These are phyloP conservation scores for Peribatodes rhomboidaria DNA, from an alignment of 2,888 invertebrate genomes.

Conservation along the genomic window DNA sequence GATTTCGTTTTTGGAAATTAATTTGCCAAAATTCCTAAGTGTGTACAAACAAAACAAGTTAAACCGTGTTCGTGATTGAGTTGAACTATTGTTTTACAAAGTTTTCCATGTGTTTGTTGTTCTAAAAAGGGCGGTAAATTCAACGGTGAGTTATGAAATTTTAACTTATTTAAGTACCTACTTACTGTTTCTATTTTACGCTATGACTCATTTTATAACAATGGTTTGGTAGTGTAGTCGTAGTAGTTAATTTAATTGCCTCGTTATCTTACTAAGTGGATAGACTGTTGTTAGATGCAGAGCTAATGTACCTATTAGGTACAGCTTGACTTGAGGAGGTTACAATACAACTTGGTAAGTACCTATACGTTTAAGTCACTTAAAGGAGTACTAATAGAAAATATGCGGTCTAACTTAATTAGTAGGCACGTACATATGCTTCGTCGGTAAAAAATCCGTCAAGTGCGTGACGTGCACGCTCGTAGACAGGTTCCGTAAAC, in stretches of 20 bases:
- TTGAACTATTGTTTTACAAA: conserved; percentile 7
- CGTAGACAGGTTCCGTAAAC: too few relatives aligned
- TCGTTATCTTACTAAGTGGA: conserved; percentile 6
- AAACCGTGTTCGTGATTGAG: not conserved
- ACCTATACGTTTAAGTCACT: too few relatives aligned
- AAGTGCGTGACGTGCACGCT: too few relatives aligned
- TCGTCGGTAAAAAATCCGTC: too few relatives aligned
- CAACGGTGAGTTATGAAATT: conserved; percentile 51
- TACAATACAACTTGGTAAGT: too few relatives aligned
- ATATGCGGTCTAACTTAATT: not conserved
- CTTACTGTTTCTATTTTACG: conserved; percentile 50
- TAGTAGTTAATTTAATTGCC: conserved; percentile 23
- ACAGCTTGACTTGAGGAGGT: not conserved
- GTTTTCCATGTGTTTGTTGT: conserved; percentile 43
- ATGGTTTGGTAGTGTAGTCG: conserved; percentile 50
- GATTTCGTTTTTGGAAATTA: conserved; percentile 17
- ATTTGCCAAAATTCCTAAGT: conserved; percentile 24
- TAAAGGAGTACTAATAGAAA: too few relatives aligned
- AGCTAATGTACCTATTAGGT: not conserved
- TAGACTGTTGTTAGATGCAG: not conserved
- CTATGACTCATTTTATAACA: conserved; percentile 60
- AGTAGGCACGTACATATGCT: too few relatives aligned
- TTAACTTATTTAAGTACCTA: not conserved
- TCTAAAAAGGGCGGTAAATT: conserved; percentile 63
- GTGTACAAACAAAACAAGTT: not conserved